Conservation (phyloP, 1,140 invertebrate species). For the Druon quercuslanigerum region DNA sequence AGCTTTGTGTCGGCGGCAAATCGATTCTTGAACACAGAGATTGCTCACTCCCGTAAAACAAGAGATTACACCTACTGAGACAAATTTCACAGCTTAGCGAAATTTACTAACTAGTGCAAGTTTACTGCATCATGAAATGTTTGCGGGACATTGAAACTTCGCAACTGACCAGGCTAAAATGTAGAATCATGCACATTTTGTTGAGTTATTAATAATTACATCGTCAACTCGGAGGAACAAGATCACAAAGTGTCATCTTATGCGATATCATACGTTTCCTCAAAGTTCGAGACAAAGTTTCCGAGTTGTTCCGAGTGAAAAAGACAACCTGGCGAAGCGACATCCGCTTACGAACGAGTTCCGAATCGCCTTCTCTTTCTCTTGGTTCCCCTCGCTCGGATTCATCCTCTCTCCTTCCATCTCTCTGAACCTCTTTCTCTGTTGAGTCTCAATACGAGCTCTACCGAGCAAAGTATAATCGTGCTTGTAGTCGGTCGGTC, state of each 20-base stretch:
- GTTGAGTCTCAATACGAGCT: slow-evolving; percentile 33
- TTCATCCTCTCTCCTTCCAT: background rate
- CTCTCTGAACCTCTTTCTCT: slow-evolving; percentile 35
- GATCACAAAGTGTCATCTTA: too few relatives aligned
- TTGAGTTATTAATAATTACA: too few relatives aligned
- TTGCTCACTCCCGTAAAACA: slow-evolving; percentile 5
- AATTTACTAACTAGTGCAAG: background rate
- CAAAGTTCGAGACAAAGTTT: background rate
- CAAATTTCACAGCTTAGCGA: slow-evolving; percentile 13
- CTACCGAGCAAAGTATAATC: slow-evolving; percentile 36
- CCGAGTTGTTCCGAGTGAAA: background rate
- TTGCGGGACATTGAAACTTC: too few relatives aligned
- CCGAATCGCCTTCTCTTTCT: slow-evolving; percentile 8
- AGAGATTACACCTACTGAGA: slow-evolving; percentile 1
- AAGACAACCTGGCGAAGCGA: slow-evolving; percentile 20
- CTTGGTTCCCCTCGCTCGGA: background rate
- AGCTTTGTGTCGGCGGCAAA: background rate
- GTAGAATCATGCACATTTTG: too few relatives aligned
- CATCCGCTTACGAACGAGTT: slow-evolving; percentile 15
- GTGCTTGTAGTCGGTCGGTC: slow-evolving; percentile 46
- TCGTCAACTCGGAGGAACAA: too few relatives aligned
- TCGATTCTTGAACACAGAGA: slow-evolving; percentile 5
- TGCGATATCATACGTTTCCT: background rate
- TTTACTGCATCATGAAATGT: too few relatives aligned
- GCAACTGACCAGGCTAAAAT: too few relatives aligned